A percentile compares a stretch with the other conserved stretches of the same genome.
These are phyloP conservation scores for Boloria euphrosyne DNA, from an alignment of 2,888 invertebrate genomes.

Conservation along the genomic window DNA sequence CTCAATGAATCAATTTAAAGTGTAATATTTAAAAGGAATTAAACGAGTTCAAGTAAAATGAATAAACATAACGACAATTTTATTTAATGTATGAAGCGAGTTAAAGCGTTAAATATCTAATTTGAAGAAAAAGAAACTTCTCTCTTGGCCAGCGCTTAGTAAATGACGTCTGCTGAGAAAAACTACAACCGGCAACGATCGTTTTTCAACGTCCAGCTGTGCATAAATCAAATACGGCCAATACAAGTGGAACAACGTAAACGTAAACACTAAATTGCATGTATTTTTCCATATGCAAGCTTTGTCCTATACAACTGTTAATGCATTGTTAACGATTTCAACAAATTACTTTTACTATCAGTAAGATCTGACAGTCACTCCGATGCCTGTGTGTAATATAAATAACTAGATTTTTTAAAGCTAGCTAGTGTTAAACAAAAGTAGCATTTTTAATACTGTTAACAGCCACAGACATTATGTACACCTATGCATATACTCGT, in stretches of 20 bases:
- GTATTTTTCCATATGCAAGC: conserved; percentile 33
- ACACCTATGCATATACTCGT: too few relatives aligned
- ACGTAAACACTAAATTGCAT: conserved; percentile 39
- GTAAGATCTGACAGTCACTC: conserved; percentile 11
- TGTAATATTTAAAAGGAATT: not conserved
- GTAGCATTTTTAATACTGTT: too few relatives aligned
- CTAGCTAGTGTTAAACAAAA: too few relatives aligned
- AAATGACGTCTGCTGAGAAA: conserved; percentile 45
- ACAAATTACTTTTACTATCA: conserved; percentile 23
- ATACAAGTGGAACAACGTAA: conserved; percentile 45
- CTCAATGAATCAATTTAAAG: too few relatives aligned
- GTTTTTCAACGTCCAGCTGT: conserved; percentile 48
- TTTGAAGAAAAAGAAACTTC: conserved; percentile 29
- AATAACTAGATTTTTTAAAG: not conserved
- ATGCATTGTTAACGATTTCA: conserved; percentile 28
- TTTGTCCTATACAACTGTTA: conserved; percentile 35
- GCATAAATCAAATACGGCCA: conserved; percentile 47
- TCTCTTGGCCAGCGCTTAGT: conserved; percentile 36
- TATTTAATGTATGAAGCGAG: conserved; percentile 8
- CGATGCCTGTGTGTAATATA: not conserved
- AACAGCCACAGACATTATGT: too few relatives aligned
- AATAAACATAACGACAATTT: not conserved
- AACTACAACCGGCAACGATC: conserved; percentile 44
- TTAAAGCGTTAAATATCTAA: not conserved
- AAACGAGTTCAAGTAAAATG: not conserved